Conservation (phyloP, 2,113 vertebrate genomes). For the Thunnus thynnus region DNA sequence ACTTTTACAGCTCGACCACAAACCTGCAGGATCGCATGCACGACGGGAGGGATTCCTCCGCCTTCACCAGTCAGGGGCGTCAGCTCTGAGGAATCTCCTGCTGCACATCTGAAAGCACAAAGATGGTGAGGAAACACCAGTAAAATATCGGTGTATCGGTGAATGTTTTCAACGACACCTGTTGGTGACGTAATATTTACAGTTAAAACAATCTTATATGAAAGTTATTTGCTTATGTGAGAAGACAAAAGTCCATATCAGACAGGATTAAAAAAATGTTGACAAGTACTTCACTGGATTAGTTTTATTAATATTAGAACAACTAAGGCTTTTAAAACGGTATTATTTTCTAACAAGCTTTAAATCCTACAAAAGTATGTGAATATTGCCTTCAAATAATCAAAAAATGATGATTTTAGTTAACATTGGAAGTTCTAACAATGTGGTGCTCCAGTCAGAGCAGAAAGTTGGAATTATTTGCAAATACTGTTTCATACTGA, state of each 20-base stretch:
- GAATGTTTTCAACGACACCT: not conserved
- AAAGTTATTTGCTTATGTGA: not conserved
- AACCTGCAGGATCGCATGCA: constrained; percentile 32
- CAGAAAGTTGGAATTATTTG: not conserved
- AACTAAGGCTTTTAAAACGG: not conserved
- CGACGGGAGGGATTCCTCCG: constrained; percentile 39
- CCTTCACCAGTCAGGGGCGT: not conserved
- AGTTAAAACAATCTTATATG: not conserved
- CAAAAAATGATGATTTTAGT: no score
- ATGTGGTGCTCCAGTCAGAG: not conserved
- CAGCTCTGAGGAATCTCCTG: constrained; percentile 40
- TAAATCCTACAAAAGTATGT: no score
- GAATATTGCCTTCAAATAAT: no score
- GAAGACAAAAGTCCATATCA: not conserved
- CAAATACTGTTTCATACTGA: not conserved
- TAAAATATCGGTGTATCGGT: not conserved
- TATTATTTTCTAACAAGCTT: not conserved
- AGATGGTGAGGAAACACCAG: not conserved
- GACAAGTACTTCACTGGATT: no score
- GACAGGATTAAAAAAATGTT: not conserved
- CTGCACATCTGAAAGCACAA: constrained; percentile 39
- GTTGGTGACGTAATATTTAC: not conserved
- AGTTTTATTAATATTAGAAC: no score
- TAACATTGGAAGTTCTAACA: not conserved
- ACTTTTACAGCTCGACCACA: constrained; percentile 44